These are phyloP conservation scores for Xiphias gladius DNA, from an alignment of 2,113 vertebrate genomes.

Conservation along the genomic window DNA sequence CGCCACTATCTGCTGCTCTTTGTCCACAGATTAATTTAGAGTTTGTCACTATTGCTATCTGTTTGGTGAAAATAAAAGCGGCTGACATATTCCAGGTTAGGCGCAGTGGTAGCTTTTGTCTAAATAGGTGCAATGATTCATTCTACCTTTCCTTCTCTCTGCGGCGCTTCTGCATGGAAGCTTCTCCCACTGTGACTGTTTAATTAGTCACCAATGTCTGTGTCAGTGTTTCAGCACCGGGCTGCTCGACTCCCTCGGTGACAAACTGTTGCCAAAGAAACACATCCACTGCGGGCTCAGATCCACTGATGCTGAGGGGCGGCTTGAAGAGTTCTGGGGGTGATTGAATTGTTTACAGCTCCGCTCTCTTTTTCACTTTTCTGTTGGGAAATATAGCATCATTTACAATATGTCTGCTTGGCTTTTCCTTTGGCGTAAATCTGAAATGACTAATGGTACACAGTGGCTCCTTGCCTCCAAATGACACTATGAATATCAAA, in stretches of 20 bases:
- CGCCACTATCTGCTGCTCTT: constrained; percentile 55
- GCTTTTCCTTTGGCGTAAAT: constrained; percentile 69
- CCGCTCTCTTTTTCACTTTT: constrained; percentile 62
- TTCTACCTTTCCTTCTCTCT: constrained; percentile 53
- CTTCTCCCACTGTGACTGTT: constrained; percentile 80
- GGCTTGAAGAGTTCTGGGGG: constrained; percentile 70
- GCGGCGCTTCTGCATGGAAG: constrained; percentile 57
- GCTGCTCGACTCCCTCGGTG: constrained; percentile 67
- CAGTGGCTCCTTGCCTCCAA: constrained; percentile 47
- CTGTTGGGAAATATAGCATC: constrained; percentile 68
- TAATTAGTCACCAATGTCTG: constrained; percentile 79
- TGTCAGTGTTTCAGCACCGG: constrained; percentile 62
- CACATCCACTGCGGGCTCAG: constrained; percentile 57
- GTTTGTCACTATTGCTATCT: constrained; percentile 62
- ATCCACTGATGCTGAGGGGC: constrained; percentile 66
- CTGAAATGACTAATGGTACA: constrained; percentile 67
- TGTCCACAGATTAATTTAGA: constrained; percentile 66
- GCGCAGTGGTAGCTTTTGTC: constrained; percentile 73
- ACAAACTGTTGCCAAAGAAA: constrained; percentile 79
- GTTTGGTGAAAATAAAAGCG: constrained; percentile 73
- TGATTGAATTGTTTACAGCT: constrained; percentile 80
- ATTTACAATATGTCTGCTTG: constrained; percentile 58
- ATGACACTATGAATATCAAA: constrained; percentile 71
- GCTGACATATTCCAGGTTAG: constrained; percentile 74
- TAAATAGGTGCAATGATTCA: constrained; percentile 80